Evolutionary conservation across 2,888 invertebrate genomes (phyloP).

Genomic region (Tenthredo amoena): DNA sequence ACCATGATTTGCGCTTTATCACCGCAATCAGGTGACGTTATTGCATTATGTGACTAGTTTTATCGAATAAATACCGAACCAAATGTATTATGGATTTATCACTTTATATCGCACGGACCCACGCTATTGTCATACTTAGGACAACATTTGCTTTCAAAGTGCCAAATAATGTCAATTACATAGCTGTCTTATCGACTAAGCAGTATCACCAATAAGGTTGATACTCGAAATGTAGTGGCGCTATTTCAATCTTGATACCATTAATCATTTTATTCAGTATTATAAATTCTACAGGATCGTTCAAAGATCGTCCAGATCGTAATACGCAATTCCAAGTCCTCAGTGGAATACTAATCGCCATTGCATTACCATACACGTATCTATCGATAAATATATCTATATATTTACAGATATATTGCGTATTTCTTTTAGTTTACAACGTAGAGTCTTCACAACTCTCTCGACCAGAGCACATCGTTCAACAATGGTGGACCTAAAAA

Average conservation of each 20-base stretch:
- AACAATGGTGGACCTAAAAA: conserved; percentile 57
- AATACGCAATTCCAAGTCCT: neutral
- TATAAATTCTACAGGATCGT: neutral
- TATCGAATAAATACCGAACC: neutral
- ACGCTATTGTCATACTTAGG: neutral
- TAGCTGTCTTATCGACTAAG: neutral
- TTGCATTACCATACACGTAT: neutral
- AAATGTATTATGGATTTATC: neutral
- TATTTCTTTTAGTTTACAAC: conserved; percentile 1
- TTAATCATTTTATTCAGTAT: neutral
- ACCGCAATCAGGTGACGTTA: neutral
- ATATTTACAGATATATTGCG: conserved; percentile 8
- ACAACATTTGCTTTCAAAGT: neutral
- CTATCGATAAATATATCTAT: neutral
- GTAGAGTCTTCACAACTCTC: conserved; percentile 11
- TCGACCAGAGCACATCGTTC: neutral
- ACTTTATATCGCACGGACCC: neutral
- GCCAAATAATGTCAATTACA: neutral
- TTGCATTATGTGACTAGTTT: neutral
- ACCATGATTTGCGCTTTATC: neutral
- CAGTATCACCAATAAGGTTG: too few relatives aligned
- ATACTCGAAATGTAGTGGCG: neutral
- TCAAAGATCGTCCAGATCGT: neutral
- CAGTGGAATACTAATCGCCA: neutral
- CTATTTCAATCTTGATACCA: neutral